A percentile compares a stretch with the other conserved stretches of the same genome.
These are phyloP conservation scores for Capreolus pygargus DNA, from an alignment of 2,113 vertebrate genomes.

Conservation along the genomic window DNA sequence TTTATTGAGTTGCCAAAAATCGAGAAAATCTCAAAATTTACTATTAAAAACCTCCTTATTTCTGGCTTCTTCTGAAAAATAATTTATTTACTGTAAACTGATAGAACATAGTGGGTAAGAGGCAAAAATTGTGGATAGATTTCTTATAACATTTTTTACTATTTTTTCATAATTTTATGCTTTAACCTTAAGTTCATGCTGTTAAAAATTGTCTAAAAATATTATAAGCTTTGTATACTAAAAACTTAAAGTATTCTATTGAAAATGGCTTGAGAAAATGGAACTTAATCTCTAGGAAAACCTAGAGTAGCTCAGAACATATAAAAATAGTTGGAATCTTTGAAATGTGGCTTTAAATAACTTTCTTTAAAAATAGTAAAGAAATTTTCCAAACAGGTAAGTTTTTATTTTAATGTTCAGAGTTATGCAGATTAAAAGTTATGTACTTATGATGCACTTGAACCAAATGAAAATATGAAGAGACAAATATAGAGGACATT, in stretches of 20 bases:
- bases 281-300: neutral
- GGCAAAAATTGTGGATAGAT: neutral
- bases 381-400: neutral
- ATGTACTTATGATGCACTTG: neutral
- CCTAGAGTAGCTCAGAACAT: neutral
- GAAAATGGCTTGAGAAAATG: neutral
- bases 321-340: neutral
- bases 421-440: neutral
- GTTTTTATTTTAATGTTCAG: neutral
- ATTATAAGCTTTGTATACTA: neutral
- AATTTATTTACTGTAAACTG: neutral
- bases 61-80: neutral
- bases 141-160: neutral
- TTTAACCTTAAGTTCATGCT: neutral
- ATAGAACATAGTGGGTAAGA: neutral
- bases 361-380: conserved; percentile 11
- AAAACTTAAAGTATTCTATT: neutral
- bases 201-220: neutral
- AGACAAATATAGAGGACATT: neutral
- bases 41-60: neutral
- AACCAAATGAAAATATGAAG: neutral
- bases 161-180: neutral
- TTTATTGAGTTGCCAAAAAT: neutral
- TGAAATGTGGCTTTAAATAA: neutral
- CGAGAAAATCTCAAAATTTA: neutral